Percentiles rank a stretch among this genome's conserved stretches.
phyloP scores from a whole-genome alignment of 2,797 vertebrate species.

The Pyrocephalus nanus region DNA sequence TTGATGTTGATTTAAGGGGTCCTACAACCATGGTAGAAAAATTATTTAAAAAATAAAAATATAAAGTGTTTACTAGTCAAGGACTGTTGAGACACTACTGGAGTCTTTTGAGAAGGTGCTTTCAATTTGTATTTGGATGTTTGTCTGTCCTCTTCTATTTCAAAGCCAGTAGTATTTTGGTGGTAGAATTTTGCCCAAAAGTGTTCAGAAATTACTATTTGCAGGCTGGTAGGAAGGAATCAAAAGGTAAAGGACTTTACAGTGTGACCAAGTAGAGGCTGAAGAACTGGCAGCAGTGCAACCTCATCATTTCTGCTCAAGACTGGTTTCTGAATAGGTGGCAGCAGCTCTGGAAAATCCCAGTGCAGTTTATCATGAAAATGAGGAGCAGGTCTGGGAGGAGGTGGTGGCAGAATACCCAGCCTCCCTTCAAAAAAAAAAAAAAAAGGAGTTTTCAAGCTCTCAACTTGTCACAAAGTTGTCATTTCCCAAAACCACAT shows the following conservation, averaged over 20 bases:
- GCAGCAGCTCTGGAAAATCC: slow-evolving; percentile 11
- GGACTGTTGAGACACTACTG: neutral
- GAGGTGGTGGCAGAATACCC: neutral
- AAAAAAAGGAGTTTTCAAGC: neutral
- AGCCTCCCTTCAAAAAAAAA: neutral
- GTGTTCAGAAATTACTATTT: neutral
- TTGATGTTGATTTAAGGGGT: slow-evolving; percentile 9
- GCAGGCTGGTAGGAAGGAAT: neutral
- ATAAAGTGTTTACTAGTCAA: neutral
- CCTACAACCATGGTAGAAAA: neutral
- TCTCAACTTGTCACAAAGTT: neutral
- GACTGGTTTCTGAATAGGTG: neutral
- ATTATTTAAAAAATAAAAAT: slow-evolving; percentile 8
- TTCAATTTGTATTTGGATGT: slow-evolving; percentile 20
- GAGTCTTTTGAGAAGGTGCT: slow-evolving; percentile 17
- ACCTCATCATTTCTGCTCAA: neutral
- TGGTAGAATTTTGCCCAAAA: neutral
- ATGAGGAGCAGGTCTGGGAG: neutral
- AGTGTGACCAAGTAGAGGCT: neutral
- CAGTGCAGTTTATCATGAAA: neutral
- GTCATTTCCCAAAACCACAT: neutral
- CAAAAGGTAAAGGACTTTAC: neutral
- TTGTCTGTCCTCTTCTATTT: slow-evolving; percentile 26
- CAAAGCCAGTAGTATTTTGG: neutral
- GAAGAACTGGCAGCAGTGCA: neutral